Evolutionary conservation across 2,113 vertebrate species (phyloP).

Genomic region (Sorex araneus): DNA sequence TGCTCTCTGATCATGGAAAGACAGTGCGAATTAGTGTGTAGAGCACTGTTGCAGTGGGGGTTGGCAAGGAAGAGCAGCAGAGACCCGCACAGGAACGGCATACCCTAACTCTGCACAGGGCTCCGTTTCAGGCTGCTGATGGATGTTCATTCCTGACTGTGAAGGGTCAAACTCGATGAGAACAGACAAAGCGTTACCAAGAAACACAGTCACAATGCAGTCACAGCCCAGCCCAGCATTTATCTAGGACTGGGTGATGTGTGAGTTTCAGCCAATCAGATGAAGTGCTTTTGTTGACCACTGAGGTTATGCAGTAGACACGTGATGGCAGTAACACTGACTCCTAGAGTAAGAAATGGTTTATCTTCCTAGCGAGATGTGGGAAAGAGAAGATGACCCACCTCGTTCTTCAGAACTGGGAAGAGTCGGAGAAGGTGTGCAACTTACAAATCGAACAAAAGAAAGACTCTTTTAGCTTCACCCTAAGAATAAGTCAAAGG

Average conservation of each 20-base stretch:
- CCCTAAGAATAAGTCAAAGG: background rate
- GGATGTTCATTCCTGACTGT: background rate
- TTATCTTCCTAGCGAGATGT: too few species aligned
- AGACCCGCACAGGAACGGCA: background rate
- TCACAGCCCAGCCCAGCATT: background rate
- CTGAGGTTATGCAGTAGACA: background rate
- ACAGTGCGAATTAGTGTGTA: background rate
- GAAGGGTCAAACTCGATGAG: background rate
- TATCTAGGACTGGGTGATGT: background rate
- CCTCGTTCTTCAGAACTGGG: too few species aligned
- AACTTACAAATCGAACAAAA: too few species aligned
- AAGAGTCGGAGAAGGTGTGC: too few species aligned
- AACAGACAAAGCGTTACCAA: background rate
- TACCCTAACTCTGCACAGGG: background rate
- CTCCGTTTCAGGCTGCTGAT: background rate
- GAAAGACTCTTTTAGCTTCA: background rate
- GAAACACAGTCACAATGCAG: too few species aligned
- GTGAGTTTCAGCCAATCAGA: background rate
- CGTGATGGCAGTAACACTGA: background rate
- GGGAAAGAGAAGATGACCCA: too few species aligned
- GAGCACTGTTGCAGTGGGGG: accelerated
- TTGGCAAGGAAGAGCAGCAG: background rate
- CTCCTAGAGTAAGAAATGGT: too few species aligned
- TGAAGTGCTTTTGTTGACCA: background rate
- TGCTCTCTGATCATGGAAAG: too few species aligned